Evolutionary conservation across 2,113 vertebrate genomes (phyloP), one percentile per base, ranked within the genome.

Genomic region (Genyomyrus donnyi): DNA sequence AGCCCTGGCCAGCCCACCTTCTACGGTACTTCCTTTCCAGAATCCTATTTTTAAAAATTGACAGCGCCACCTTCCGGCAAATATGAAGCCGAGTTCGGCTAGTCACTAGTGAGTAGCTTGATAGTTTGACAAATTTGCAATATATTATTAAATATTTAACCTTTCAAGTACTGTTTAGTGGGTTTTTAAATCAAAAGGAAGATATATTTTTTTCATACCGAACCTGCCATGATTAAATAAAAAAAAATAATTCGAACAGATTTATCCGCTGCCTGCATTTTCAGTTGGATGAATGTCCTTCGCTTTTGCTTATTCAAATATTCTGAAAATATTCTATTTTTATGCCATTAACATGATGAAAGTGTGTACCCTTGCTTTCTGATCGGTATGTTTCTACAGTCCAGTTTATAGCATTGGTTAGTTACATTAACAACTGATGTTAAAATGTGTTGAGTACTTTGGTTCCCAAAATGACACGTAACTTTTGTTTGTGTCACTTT

Each of bases 1-100:
- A 46, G 35, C 39, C 10, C 19, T 35, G 1, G 4, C 2, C 21
- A 56, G 11, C 62, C 10, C n/a, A 15, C 17, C 50, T 85, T 89
- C 89, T 85, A 89, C 80, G 77, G 77, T 62, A 89, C 80, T 89
- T 89, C 89, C 89, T 58, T 9, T 85, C 45, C 39, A n/a, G 6
- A 52, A 8, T n/a, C n/a, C 2, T 10, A 24, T n/a, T 5, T 21
- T 5, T 92, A 49, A 90, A 93, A 94, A 91, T 4, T 17, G 92
- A 27, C 89, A 90, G 93, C 93, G 92, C 92, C 95, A 90, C 89
- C 93, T 91, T 85, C 92, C 92, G 95, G 93, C 50, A 58, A 19
- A 0, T 2, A 1, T 0, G 45, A 19, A 88, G 58, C n/a, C 17
- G 48, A 24, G 2, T 24, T 42, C 46, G 0, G 24, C n/a, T 74